These are phyloP conservation scores for Engystomops pustulosus DNA, from an alignment of 2,113 vertebrate species.

Conservation along the genomic window DNA sequence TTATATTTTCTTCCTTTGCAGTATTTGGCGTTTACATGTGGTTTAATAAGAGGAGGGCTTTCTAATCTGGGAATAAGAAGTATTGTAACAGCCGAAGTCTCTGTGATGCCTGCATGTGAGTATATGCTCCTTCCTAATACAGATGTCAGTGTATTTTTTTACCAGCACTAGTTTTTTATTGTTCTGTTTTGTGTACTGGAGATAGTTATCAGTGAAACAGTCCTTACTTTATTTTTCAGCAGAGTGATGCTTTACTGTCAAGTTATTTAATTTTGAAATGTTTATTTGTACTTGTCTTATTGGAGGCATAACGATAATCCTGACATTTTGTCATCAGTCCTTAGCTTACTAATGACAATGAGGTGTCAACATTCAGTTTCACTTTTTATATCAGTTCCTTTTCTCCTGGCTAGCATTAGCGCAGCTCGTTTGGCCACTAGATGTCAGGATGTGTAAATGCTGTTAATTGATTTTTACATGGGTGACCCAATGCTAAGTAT, in stretches of 20 bases:
- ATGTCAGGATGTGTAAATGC: background rate
- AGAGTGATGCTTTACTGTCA: background rate
- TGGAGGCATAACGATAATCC: too few species aligned
- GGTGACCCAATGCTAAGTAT: background rate
- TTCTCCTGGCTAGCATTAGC: background rate
- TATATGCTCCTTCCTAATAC: slow-evolving; percentile 2
- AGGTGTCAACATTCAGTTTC: background rate
- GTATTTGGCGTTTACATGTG: slow-evolving; percentile 95
- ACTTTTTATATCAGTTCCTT: too few species aligned
- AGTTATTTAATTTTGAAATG: too few species aligned
- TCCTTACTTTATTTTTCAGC: background rate
- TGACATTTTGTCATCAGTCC: background rate
- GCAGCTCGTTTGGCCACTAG: background rate
- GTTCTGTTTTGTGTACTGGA: background rate
- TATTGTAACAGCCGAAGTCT: slow-evolving; percentile 95
- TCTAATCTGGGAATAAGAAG: slow-evolving; percentile 93
- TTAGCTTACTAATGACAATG: background rate
- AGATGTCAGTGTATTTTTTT: background rate
- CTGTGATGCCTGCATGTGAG: slow-evolving; percentile 94
- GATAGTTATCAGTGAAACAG: background rate
- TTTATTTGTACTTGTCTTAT: too few species aligned
- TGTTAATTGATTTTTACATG: background rate
- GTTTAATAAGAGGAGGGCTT: slow-evolving; percentile 91
- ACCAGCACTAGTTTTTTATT: background rate
- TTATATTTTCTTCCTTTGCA: slow-evolving; percentile 63